These are phyloP conservation scores for Valencia hispanica DNA, from an alignment of 2,797 vertebrate genomes.

Conservation along the genomic window DNA sequence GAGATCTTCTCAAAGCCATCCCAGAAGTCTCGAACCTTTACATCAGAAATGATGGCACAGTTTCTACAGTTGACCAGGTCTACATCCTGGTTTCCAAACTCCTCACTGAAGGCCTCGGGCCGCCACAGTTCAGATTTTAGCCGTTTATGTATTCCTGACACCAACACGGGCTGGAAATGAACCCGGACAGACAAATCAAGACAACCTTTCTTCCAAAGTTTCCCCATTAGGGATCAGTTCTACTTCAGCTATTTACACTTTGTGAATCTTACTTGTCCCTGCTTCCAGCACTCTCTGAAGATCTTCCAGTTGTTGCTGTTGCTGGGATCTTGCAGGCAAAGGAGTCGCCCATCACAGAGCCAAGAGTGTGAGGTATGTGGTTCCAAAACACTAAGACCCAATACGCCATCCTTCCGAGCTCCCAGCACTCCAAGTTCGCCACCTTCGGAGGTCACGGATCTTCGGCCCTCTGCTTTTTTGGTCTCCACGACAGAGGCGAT, in stretches of 20 bases:
- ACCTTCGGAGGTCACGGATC: conserved; percentile 84
- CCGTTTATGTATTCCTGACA: conserved; percentile 96
- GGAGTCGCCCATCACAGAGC: conserved; percentile 97
- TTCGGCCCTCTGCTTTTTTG: conserved; percentile 93
- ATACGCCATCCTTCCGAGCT: conserved; percentile 88
- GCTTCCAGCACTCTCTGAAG: conserved; percentile 99
- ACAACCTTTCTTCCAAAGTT: background rate
- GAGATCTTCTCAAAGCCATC: conserved; percentile 97
- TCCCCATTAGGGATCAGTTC: background rate
- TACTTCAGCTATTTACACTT: background rate
- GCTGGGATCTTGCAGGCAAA: conserved; percentile 97
- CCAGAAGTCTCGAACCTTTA: conserved; percentile 99
- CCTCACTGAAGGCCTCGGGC: conserved; percentile 94
- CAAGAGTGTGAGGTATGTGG: conserved; percentile 98
- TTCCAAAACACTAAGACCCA: conserved; percentile 96
- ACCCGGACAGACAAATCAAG: conserved; percentile 10
- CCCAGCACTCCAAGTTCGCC: conserved; percentile 84
- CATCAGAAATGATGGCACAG: conserved; percentile 97
- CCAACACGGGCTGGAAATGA: conserved; percentile 91
- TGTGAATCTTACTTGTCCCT: conserved; percentile 90
- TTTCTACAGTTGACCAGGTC: conserved; percentile 99
- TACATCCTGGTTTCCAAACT: conserved; percentile 99
- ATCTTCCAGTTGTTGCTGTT: conserved; percentile 99
- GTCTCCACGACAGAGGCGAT: conserved; percentile 99
- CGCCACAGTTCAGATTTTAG: conserved; percentile 91